These are phyloP conservation scores for Desmodus rotundus DNA, from an alignment of 2,113 vertebrate genomes.

Conservation along the genomic window DNA sequence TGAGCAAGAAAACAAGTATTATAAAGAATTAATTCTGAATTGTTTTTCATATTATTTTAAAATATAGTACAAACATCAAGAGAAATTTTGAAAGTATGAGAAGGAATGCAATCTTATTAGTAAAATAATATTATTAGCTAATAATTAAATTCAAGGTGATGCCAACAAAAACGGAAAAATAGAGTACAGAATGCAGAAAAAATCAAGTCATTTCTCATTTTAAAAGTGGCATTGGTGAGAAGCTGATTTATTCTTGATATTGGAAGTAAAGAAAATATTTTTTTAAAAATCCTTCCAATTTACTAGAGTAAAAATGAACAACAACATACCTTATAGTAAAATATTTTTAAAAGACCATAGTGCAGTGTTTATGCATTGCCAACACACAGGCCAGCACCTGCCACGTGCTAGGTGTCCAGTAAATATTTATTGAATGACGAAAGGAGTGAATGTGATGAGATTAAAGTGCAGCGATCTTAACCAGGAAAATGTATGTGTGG, in stretches of 20 bases:
- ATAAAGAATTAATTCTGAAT: constrained; percentile 8
- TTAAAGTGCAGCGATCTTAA: neutral
- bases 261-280: neutral
- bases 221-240: neutral
- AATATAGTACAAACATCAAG: neutral
- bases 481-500: neutral
- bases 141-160: neutral
- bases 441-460: neutral
- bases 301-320: neutral
- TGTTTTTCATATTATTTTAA: neutral
- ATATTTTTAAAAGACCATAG: neutral
- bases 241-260: neutral
- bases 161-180: neutral
- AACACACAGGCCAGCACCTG: neutral
- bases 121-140: neutral
- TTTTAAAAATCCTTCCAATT: neutral
- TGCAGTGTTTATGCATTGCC: neutral
- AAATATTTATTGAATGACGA: neutral
- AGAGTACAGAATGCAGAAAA: neutral
- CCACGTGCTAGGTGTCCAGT: neutral
- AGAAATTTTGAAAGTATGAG: neutral
- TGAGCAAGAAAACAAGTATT: neutral
- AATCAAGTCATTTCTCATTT: neutral
- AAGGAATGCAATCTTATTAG: neutral
- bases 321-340: neutral